Evolutionary conservation across 2,888 invertebrate species (phyloP).

Genomic region (Cryptus viduatorius): DNA sequence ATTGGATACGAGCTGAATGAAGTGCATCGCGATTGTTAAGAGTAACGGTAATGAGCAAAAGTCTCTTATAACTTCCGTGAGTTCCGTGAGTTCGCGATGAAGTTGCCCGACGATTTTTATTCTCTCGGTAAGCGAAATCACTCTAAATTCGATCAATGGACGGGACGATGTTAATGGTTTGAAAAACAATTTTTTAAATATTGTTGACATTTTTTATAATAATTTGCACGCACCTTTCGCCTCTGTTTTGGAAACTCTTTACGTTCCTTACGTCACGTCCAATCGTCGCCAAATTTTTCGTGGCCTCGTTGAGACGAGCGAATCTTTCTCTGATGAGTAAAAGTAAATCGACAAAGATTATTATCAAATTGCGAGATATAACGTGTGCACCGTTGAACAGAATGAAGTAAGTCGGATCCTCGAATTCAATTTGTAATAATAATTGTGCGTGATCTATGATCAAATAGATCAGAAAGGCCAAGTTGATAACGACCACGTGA

Average conservation of each 20-base stretch:
- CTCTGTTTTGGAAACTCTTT: neutral
- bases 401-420: neutral
- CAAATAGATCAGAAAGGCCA: neutral
- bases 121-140: slow-evolving; percentile 4
- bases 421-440: neutral
- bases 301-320: slow-evolving; percentile 24
- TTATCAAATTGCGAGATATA: slow-evolving; percentile 21
- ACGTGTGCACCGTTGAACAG: slow-evolving; percentile 10
- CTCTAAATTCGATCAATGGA: neutral
- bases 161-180: neutral
- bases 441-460: neutral
- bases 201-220: neutral
- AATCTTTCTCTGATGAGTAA: slow-evolving; percentile 36
- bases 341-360: slow-evolving; percentile 31
- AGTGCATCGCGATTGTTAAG: slow-evolving; percentile 19
- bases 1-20: slow-evolving; percentile 29
- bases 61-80: slow-evolving; percentile 33
- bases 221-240: slow-evolving; percentile 5
- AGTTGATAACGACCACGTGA: slow-evolving; percentile 13
- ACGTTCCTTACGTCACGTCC: neutral
- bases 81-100: slow-evolving; percentile 25
- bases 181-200: neutral
- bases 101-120: slow-evolving; percentile 32
- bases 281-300: slow-evolving; percentile 28
- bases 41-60: slow-evolving; percentile 32